Conservation (phyloP, 37 sponge, comb jelly and placozoan species). For the Halichondria panicea region DNA sequence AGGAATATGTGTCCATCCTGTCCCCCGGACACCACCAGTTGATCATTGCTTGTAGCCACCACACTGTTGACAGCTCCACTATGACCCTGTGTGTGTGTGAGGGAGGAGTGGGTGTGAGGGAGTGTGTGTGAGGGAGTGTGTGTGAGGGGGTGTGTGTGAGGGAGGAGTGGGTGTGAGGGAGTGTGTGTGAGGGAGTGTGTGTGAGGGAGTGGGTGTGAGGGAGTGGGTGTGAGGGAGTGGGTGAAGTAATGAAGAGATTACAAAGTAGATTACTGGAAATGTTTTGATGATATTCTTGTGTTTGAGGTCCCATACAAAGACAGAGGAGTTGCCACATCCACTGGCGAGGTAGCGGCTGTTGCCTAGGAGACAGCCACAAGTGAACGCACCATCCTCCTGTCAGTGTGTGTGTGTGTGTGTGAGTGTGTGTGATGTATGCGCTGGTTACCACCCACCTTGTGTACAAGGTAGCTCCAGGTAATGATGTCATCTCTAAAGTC, state of each 20-base stretch:
- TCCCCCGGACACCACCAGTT: slow-evolving; percentile 49
- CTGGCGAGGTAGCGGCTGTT: slow-evolving; percentile 62
- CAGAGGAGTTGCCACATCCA: slow-evolving; percentile 26
- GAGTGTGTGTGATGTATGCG: background rate
- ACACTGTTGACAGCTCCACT: slow-evolving; percentile 49
- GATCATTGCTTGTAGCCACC: slow-evolving; percentile 18
- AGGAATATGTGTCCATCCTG: slow-evolving; percentile 53
- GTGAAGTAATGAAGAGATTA: too few species aligned
- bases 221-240: background rate
- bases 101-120: too few species aligned
- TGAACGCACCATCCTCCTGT: slow-evolving; percentile 52
- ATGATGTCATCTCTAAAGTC: slow-evolving; percentile 21
- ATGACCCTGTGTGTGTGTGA: slow-evolving; percentile 61
- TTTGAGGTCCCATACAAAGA: slow-evolving; percentile 67
- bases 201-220: background rate
- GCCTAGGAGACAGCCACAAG: slow-evolving; percentile 54
- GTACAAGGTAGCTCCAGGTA: slow-evolving; percentile 31
- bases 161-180: too few species aligned
- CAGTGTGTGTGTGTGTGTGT: background rate
- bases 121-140: too few species aligned
- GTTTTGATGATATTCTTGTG: slow-evolving; percentile 35
- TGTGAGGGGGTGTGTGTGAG: too few species aligned
- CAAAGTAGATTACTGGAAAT: slow-evolving; percentile 41
- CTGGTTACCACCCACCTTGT: slow-evolving; percentile 7
- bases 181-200: too few species aligned